Evolutionary conservation across 2,113 vertebrate species (phyloP).

Genomic region (Siniperca knerii): DNA sequence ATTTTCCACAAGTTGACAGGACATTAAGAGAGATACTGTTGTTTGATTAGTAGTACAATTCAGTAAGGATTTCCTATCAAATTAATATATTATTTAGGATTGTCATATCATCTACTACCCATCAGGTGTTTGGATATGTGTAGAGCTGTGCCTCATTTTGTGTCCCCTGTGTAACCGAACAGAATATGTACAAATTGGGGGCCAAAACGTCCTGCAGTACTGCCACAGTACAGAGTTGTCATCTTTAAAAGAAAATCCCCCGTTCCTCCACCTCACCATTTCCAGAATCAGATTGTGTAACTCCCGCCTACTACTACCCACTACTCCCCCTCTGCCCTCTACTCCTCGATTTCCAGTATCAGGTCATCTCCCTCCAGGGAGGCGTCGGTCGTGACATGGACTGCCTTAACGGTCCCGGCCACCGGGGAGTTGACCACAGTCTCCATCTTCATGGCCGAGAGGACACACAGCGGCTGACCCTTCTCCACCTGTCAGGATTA

Average conservation of each 20-base stretch:
- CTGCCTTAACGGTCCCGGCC: conserved; percentile 85
- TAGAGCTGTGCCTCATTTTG: conserved; percentile 14
- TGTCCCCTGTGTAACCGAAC: neutral
- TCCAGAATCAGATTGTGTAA: conserved; percentile 46
- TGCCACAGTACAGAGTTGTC: neutral
- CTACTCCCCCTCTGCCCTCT: neutral
- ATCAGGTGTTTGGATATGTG: conserved; percentile 11
- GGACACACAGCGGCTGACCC: conserved; percentile 92
- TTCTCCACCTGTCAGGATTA: conserved; percentile 82
- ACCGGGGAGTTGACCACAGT: conserved; percentile 92
- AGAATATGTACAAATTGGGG: conserved; percentile 29
- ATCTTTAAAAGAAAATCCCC: neutral
- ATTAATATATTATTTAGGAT: conserved; percentile 14
- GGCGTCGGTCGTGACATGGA: conserved; percentile 86
- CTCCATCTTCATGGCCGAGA: conserved; percentile 98
- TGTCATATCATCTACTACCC: conserved; percentile 2
- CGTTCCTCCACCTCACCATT: conserved; percentile 3
- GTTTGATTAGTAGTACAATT: neutral
- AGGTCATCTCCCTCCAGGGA: conserved; percentile 94
- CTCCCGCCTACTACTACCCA: neutral
- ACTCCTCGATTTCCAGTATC: conserved; percentile 89
- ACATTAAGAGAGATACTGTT: conserved; percentile 10
- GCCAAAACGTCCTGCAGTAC: neutral
- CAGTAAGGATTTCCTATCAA: neutral
- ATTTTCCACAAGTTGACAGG: conserved; percentile 27